These are phyloP conservation scores for Strigamia maritima DNA, from an alignment of 2,888 invertebrate genomes.

Conservation along the genomic window DNA sequence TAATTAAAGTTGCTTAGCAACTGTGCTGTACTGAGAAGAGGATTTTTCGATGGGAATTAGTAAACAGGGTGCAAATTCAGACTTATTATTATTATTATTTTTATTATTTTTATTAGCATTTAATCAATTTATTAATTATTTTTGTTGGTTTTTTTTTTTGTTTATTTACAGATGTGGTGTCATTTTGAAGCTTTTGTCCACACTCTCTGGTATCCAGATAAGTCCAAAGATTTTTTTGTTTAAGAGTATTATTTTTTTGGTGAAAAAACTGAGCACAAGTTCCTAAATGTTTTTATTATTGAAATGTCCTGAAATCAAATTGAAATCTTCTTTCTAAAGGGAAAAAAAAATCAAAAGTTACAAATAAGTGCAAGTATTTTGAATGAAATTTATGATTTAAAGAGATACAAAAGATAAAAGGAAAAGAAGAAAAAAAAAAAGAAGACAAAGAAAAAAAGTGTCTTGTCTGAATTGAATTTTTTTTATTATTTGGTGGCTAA, in stretches of 20 bases:
- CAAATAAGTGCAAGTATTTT: conserved; percentile 27
- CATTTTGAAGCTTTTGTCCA: background rate
- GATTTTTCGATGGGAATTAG: background rate
- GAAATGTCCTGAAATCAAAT: background rate
- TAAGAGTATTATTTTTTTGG: background rate
- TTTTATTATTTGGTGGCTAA: conserved; percentile 32
- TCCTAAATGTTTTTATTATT: conserved; percentile 8
- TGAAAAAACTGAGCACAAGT: conserved; percentile 5
- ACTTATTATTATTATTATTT: background rate
- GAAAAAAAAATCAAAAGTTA: conserved; percentile 19
- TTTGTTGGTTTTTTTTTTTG: background rate
- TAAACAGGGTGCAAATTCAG: conserved; percentile 1
- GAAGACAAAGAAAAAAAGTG: too few species aligned
- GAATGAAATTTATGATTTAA: background rate
- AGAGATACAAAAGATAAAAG: background rate
- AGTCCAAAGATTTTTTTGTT: background rate
- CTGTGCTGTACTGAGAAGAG: background rate
- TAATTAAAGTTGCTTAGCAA: conserved; percentile 16
- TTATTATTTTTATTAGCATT: too few species aligned
- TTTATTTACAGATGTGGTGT: background rate
- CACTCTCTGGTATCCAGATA: background rate
- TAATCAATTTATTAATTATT: background rate
- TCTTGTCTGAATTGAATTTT: background rate
- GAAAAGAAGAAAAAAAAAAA: background rate
- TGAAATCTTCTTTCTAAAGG: background rate